phyloP scores from a whole-genome alignment of 64 coral and sea anemone genomes.

The Actinia equina region DNA sequence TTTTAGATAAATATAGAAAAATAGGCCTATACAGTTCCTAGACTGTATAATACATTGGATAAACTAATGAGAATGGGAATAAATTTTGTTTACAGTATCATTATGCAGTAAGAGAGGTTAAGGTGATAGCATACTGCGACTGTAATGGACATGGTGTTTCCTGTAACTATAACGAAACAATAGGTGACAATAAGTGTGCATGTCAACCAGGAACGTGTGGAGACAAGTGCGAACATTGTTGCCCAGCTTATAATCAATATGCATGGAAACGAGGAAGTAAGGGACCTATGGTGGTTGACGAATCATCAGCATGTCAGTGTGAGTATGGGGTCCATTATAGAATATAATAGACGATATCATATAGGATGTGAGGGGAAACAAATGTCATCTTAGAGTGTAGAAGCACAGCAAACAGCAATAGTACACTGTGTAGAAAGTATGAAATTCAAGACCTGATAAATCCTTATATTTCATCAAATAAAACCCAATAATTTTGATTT shows the following conservation, averaged over 20 bases:
- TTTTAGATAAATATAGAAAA: no score
- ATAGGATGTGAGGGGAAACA: neutral
- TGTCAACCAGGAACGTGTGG: conserved; percentile 81
- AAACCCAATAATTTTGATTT: no score
- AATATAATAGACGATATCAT: neutral
- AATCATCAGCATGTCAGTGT: conserved; percentile 77
- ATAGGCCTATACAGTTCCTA: no score
- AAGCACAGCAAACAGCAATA: no score
- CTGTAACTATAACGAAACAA: conserved; percentile 46
- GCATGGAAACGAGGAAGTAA: conserved; percentile 70
- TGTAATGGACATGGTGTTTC: conserved; percentile 80
- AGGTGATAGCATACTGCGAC: conserved; percentile 56
- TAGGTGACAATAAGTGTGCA: conserved; percentile 44
- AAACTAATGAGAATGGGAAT: no score
- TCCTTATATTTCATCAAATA: no score
- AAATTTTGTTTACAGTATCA: conserved; percentile 44
- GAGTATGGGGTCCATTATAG: neutral
- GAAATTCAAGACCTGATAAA: no score
- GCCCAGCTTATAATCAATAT: conserved; percentile 88
- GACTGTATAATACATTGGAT: no score
- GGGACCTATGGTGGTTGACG: conserved; percentile 73
- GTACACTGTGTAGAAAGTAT: no score
- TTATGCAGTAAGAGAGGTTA: conserved; percentile 82
- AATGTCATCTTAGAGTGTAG: no score
- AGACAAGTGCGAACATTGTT: conserved; percentile 66